Conservation (phyloP, 2,113 vertebrate genomes). For the Gasterosteus nipponicus region DNA sequence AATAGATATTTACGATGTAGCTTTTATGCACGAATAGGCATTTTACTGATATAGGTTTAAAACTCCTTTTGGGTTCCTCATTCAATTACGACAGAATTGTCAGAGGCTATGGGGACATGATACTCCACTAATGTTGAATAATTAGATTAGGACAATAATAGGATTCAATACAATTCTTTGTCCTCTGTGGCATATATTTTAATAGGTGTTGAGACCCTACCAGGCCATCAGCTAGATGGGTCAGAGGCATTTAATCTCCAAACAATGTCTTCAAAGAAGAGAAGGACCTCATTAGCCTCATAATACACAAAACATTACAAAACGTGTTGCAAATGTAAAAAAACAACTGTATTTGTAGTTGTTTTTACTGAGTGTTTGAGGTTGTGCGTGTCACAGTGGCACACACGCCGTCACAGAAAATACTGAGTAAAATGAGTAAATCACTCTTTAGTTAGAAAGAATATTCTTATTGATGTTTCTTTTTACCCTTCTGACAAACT, state of each 20-base stretch:
- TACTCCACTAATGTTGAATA: slow-evolving; percentile 76
- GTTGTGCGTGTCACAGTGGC: slow-evolving; percentile 5
- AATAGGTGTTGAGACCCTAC: slow-evolving; percentile 81
- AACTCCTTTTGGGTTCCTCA: slow-evolving; percentile 49
- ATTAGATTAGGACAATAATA: slow-evolving; percentile 85
- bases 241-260: slow-evolving; percentile 78
- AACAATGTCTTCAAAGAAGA: slow-evolving; percentile 79
- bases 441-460: slow-evolving; percentile 5
- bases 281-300: slow-evolving; percentile 82
- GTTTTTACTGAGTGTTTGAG: slow-evolving; percentile 37
- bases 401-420: slow-evolving; percentile 39
- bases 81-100: slow-evolving; percentile 62
- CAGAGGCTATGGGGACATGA: slow-evolving; percentile 50
- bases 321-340: slow-evolving; percentile 45
- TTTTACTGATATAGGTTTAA: slow-evolving; percentile 51
- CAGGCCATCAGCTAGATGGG: slow-evolving; percentile 82
- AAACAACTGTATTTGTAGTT: slow-evolving; percentile 40
- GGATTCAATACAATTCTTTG: slow-evolving; percentile 81
- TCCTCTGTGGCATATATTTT: slow-evolving; percentile 81
- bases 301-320: slow-evolving; percentile 70
- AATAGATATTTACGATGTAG: slow-evolving; percentile 6
- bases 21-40: slow-evolving; percentile 21
- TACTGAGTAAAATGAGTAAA: background rate
- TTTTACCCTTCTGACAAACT: slow-evolving; percentile 34
- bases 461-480: slow-evolving; percentile 1